phyloP scores from a whole-genome alignment of 1,140 invertebrate species.

The Drosophila pallidifrons region DNA sequence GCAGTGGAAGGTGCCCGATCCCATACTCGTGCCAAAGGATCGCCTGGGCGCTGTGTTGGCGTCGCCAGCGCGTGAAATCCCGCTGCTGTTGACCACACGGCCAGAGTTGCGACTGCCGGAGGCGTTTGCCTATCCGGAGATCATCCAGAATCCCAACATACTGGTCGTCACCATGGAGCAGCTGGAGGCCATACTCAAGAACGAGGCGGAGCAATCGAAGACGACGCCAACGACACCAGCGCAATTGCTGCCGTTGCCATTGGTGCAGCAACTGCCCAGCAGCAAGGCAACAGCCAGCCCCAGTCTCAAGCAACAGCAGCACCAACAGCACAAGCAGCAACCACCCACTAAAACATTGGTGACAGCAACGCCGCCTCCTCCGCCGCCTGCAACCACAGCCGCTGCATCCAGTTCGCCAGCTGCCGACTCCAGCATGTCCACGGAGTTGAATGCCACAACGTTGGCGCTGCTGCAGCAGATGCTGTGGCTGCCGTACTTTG shows the following conservation, averaged over 20 bases:
- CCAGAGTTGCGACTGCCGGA: constrained; percentile 90
- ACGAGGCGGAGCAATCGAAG: constrained; percentile 83
- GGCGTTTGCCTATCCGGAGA: constrained; percentile 89
- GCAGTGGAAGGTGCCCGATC: constrained; percentile 91
- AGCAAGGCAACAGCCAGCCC: background rate
- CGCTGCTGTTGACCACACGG: constrained; percentile 88
- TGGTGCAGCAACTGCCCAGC: constrained; percentile 8
- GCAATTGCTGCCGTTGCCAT: background rate
- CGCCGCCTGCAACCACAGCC: constrained; percentile 17
- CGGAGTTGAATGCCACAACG: constrained; percentile 89
- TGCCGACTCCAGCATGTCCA: constrained; percentile 85
- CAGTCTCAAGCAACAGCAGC: background rate
- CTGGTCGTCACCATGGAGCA: constrained; percentile 91
- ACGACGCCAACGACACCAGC: constrained; percentile 43
- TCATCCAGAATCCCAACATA: constrained; percentile 91
- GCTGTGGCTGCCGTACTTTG: constrained; percentile 89
- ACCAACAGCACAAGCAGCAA: constrained; percentile 15
- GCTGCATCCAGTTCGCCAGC: constrained; percentile 20
- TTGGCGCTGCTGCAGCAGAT: constrained; percentile 89
- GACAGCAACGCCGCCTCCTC: constrained; percentile 17
- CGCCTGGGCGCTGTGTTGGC: constrained; percentile 89
- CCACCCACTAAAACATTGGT: constrained; percentile 27
- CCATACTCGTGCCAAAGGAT: constrained; percentile 91
- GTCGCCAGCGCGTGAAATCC: constrained; percentile 91
- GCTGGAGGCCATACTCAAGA: constrained; percentile 89